Evolutionary conservation across 2,888 invertebrate genomes (phyloP).

Genomic region (Isotomurus palustris): DNA sequence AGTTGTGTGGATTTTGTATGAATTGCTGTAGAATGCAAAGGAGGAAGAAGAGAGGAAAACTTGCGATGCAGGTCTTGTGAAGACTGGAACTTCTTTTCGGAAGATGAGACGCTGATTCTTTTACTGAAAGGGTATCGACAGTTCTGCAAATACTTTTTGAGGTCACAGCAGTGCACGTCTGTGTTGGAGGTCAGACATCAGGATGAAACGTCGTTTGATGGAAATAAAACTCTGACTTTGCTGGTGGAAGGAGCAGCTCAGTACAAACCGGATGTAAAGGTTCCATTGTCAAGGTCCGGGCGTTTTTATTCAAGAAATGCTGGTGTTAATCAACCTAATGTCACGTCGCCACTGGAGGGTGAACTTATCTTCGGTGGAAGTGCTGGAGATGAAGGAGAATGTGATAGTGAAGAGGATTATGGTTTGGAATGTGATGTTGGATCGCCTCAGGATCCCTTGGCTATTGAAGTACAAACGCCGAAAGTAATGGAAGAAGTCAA

Average conservation of each 20-base stretch:
- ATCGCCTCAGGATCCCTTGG: too few species aligned
- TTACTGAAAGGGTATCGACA: constrained; percentile 22
- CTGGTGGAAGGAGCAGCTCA: constrained; percentile 17
- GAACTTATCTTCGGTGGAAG: not conserved
- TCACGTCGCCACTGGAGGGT: not conserved
- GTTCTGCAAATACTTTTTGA: constrained; percentile 25
- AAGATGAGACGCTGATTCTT: constrained; percentile 16
- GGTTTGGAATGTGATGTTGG: too few species aligned
- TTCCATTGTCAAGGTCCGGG: not conserved
- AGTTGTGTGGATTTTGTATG: not conserved
- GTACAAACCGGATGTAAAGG: not conserved
- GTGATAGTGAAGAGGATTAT: not conserved
- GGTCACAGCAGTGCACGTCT: constrained; percentile 8
- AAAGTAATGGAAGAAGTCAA: not conserved
- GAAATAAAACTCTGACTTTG: constrained; percentile 19
- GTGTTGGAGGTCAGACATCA: constrained; percentile 22
- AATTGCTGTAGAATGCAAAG: constrained; percentile 21
- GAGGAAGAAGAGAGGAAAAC: constrained; percentile 9
- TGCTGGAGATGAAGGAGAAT: not conserved
- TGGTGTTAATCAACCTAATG: too few species aligned
- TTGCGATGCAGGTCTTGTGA: constrained; percentile 17
- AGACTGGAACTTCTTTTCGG: constrained; percentile 21
- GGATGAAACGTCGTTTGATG: constrained; percentile 20
- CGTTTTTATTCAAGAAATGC: too few species aligned
- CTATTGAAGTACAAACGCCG: too few species aligned